These are phyloP conservation scores for Gallinago solitaria DNA, from an alignment of 2,797 vertebrate genomes.

Conservation along the genomic window DNA sequence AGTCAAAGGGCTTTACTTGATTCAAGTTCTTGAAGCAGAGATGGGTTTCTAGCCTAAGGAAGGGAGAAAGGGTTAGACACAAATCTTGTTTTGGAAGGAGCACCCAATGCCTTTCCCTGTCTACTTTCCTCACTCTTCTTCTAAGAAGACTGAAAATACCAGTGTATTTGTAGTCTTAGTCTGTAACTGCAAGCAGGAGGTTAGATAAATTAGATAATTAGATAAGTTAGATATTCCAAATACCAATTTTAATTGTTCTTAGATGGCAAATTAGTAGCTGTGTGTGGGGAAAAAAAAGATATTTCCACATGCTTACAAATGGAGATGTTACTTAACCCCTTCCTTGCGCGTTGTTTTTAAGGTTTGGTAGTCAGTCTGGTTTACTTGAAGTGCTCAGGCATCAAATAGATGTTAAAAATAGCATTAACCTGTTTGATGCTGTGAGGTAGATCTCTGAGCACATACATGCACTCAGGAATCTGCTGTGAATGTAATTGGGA, in stretches of 20 bases:
- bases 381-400: neutral
- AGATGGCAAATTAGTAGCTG: neutral
- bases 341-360: neutral
- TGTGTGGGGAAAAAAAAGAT: neutral
- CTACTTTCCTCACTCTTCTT: neutral
- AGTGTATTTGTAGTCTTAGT: neutral
- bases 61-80: neutral
- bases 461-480: neutral
- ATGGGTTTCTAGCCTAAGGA: neutral
- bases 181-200: neutral
- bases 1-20: neutral
- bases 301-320: neutral
- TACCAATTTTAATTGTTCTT: neutral
- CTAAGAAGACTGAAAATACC: neutral
- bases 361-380: neutral
- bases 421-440: neutral
- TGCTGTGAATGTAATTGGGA: neutral
- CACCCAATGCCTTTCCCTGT: neutral
- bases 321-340: neutral
- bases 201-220: neutral
- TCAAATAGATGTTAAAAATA: neutral
- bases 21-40: neutral
- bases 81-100: neutral
- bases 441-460: neutral
- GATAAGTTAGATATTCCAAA: neutral